Conservation (phyloP, 2,797 vertebrate species). For the Dermochelys coriacea region DNA sequence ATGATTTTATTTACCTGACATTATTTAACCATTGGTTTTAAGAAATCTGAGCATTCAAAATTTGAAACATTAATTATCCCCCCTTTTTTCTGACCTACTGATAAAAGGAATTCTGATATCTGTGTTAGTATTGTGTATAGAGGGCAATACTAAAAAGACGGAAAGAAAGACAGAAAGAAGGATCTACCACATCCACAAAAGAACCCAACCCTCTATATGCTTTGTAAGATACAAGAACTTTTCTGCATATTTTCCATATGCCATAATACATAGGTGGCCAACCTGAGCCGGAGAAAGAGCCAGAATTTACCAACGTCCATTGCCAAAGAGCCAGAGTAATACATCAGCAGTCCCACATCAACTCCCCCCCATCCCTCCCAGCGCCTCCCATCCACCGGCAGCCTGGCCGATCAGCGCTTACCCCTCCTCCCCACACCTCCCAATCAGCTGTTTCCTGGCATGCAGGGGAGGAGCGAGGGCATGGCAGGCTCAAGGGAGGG, state of each 20-base stretch:
- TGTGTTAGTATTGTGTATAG: background rate
- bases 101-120: background rate
- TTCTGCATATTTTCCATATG: background rate
- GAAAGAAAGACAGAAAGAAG: background rate
- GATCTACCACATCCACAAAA: accelerated
- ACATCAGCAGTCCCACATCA: too few species aligned
- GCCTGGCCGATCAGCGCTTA: too few species aligned
- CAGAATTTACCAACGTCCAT: too few species aligned
- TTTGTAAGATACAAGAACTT: background rate
- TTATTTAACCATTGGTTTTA: background rate
- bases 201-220: background rate
- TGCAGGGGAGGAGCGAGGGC: too few species aligned
- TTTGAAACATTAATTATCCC: background rate
- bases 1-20: background rate
- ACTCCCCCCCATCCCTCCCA: too few species aligned
- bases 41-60: background rate
- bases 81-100: background rate
- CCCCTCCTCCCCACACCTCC: too few species aligned
- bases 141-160: background rate
- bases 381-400: too few species aligned
- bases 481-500: too few species aligned
- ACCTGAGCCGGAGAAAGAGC: too few species aligned
- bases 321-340: too few species aligned
- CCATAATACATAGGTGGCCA: background rate
- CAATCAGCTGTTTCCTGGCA: too few species aligned